phyloP scores from a whole-genome alignment of 1,140 invertebrate genomes.

The Bombus affinis region DNA sequence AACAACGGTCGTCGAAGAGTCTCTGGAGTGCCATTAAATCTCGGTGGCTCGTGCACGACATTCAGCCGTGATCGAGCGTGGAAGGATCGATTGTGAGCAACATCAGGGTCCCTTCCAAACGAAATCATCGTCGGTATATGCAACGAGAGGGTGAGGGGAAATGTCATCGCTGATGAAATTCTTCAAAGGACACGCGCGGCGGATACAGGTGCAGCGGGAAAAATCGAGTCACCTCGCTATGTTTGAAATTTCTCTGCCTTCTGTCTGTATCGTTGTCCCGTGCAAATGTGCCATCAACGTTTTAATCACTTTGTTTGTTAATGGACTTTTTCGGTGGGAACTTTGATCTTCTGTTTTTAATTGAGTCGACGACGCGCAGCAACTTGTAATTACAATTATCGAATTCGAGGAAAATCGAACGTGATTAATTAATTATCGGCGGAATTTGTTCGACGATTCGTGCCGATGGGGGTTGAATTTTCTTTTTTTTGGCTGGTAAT shows the following conservation, averaged over 20 bases:
- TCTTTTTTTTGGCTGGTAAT: neutral
- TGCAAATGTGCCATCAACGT: neutral
- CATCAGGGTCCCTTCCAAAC: neutral
- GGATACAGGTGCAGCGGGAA: slow-evolving; percentile 12
- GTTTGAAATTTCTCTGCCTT: neutral
- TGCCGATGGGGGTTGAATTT: too few species aligned
- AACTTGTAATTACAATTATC: neutral
- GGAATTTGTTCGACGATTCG: neutral
- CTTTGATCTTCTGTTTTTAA: neutral
- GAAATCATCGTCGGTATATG: slow-evolving; percentile 28
- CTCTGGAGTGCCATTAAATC: slow-evolving; percentile 43
- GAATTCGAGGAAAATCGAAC: neutral
- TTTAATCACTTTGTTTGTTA: neutral
- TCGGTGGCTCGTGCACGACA: slow-evolving; percentile 30
- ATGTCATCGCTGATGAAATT: slow-evolving; percentile 61
- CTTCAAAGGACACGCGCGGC: slow-evolving; percentile 7
- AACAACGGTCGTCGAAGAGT: slow-evolving; percentile 59
- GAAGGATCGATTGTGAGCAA: slow-evolving; percentile 27
- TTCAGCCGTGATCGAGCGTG: slow-evolving; percentile 40
- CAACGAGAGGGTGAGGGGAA: neutral
- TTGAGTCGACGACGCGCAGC: neutral
- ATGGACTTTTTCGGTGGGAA: neutral
- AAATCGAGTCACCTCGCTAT: neutral
- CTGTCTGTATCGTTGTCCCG: neutral
- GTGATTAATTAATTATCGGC: neutral